Evolutionary conservation across 1,140 invertebrate species (phyloP).

Genomic region (Dolichoris vasculosae): DNA sequence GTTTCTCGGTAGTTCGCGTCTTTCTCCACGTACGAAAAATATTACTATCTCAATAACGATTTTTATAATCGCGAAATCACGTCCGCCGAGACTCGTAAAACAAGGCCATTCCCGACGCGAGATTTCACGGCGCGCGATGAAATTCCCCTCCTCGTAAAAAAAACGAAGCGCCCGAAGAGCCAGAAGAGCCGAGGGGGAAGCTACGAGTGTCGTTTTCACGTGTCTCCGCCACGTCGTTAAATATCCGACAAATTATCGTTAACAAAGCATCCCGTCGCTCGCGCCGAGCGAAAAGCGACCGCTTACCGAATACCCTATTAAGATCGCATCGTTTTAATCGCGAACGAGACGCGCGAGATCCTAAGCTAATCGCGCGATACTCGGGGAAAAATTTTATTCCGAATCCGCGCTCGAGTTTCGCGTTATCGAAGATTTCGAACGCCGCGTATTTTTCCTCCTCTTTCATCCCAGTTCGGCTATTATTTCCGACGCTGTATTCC

Average conservation of each 20-base stretch:
- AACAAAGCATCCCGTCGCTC: slow-evolving; percentile 8
- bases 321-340: slow-evolving; percentile 35
- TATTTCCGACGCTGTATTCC: neutral
- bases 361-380: slow-evolving; percentile 50
- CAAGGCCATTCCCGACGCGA: neutral
- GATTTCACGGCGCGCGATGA: neutral
- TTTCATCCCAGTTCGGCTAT: neutral
- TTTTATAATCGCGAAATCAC: slow-evolving; percentile 5
- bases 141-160: slow-evolving; percentile 2
- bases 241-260: slow-evolving; percentile 23
- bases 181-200: neutral
- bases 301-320: slow-evolving; percentile 1
- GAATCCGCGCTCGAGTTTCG: too few relatives aligned
- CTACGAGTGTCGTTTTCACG: neutral
- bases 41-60: neutral
- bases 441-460: too few relatives aligned
- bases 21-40: neutral
- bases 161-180: neutral
- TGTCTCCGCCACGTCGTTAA: slow-evolving; percentile 16
- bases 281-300: neutral
- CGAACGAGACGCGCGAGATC: neutral
- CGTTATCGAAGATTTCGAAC: too few relatives aligned
- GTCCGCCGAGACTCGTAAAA: neutral
- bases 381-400: too few relatives aligned
- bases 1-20: neutral